phyloP scores from a whole-genome alignment of 2,113 vertebrate species.

The Pithys albifrons region DNA sequence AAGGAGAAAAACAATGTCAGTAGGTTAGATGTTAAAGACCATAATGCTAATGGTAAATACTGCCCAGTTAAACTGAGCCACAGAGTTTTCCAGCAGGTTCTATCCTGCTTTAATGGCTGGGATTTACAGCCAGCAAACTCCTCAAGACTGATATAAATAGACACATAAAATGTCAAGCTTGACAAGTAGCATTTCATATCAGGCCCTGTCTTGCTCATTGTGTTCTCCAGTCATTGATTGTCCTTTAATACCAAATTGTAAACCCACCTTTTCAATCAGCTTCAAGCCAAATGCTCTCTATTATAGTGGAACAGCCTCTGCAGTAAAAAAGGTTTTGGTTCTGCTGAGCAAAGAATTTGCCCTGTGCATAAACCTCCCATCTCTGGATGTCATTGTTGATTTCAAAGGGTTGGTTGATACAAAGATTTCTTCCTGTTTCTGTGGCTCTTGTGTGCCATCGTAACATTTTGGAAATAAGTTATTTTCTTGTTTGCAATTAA shows the following conservation, averaged over 20 bases:
- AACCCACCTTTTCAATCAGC: not conserved
- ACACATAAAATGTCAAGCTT: conserved; percentile 28
- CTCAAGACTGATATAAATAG: conserved; percentile 11
- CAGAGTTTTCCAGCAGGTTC: not conserved
- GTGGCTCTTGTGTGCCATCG: not conserved
- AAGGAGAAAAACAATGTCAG: not conserved
- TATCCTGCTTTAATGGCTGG: not conserved
- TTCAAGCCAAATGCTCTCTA: not conserved
- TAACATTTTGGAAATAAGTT: not conserved
- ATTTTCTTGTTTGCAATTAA: not conserved
- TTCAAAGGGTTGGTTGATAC: not conserved
- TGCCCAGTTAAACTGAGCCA: not conserved
- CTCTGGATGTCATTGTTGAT: not conserved
- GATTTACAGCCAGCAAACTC: conserved; percentile 33
- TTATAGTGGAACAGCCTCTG: not conserved
- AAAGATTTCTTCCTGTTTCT: not conserved
- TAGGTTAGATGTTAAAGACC: not conserved
- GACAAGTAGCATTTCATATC: conserved; percentile 19
- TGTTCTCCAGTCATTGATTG: not conserved
- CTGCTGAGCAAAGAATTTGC: not conserved
- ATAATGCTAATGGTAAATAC: not conserved
- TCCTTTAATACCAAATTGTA: not conserved
- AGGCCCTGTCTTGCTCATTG: not conserved
- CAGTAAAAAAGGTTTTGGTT: not conserved
- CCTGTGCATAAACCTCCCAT: not conserved